Conservation (phyloP, 1,140 invertebrate species). For the Mamestra configurata region DNA sequence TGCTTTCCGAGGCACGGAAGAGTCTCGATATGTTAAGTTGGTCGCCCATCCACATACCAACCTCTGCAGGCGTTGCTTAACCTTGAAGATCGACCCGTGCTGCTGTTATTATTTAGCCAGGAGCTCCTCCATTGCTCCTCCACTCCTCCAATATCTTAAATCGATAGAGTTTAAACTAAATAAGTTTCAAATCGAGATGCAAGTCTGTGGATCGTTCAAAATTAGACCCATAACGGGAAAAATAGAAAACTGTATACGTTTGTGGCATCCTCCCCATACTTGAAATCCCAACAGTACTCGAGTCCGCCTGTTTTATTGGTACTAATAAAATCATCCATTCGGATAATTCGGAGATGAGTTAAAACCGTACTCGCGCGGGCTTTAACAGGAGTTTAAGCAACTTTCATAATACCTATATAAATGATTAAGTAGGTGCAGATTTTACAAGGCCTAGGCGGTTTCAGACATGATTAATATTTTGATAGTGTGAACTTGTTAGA, state of each 20-base stretch:
- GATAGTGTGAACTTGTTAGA: not conserved
- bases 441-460: not conserved
- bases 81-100: too few species aligned
- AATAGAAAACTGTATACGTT: not conserved
- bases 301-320: constrained; percentile 32
- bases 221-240: not conserved
- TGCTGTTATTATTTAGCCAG: too few species aligned
- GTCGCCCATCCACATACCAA: too few species aligned
- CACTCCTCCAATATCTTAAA: too few species aligned
- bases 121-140: too few species aligned
- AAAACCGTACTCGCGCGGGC: not conserved
- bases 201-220: not conserved
- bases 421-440: not conserved
- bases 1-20: too few species aligned
- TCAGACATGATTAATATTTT: not conserved
- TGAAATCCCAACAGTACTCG: constrained; percentile 12
- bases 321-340: constrained; percentile 42
- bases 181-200: not conserved
- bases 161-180: too few species aligned
- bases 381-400: constrained; percentile 5
- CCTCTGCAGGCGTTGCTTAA: too few species aligned
- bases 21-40: too few species aligned
- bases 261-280: not conserved
- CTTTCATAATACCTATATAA: not conserved
- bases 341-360: constrained; percentile 33